These are phyloP conservation scores for Urosaurus nigricauda DNA, from an alignment of 2,797 vertebrate species.

Conservation along the genomic window DNA sequence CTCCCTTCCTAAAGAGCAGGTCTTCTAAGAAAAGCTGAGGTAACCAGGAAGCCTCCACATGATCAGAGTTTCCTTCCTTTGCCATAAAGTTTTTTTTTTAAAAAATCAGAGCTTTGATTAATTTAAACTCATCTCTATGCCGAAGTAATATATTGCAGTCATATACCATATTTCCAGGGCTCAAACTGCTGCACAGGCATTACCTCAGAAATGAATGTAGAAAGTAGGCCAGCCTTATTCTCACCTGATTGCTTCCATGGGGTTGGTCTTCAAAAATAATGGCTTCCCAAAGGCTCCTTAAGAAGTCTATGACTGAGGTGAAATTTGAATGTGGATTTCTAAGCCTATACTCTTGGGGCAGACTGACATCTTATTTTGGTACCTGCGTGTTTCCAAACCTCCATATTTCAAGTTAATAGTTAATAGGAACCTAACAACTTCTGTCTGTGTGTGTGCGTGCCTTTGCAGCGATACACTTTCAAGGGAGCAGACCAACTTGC, in stretches of 20 bases:
- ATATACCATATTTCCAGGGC: background rate
- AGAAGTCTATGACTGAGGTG: background rate
- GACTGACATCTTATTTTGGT: background rate
- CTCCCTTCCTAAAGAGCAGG: no score
- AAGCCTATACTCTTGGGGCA: background rate
- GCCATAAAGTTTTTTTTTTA: no score
- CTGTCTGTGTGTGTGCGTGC: background rate
- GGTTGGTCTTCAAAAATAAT: background rate
- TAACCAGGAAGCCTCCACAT: no score
- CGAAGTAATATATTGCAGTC: background rate
- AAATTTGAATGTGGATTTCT: background rate
- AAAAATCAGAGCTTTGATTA: background rate
- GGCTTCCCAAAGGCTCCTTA: background rate
- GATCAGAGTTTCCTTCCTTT: no score
- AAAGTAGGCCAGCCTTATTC: background rate
- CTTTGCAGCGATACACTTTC: background rate
- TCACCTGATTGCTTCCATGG: background rate
- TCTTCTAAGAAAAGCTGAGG: no score
- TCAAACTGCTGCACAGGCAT: background rate
- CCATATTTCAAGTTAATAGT: background rate
- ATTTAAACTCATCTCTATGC: background rate
- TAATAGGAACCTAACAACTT: background rate
- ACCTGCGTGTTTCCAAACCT: background rate
- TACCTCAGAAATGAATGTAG: background rate
- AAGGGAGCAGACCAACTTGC: rapidly evolving